These are phyloP conservation scores for Ceuthmochares aereus DNA, from an alignment of 2,113 vertebrate genomes.

Conservation along the genomic window DNA sequence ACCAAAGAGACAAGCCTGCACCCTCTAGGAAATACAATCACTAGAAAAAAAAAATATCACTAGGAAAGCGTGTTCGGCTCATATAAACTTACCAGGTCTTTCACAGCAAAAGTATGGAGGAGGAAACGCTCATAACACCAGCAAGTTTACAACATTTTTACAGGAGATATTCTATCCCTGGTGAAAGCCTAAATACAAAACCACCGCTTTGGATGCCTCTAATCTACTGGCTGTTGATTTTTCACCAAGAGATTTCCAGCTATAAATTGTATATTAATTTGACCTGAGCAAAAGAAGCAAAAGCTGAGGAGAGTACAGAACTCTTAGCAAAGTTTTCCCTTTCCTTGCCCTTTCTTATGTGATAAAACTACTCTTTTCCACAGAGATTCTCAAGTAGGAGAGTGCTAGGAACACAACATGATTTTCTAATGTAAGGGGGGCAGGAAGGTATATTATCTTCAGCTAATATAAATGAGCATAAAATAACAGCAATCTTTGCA, in stretches of 20 bases:
- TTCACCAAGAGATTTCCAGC: neutral
- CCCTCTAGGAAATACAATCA: neutral
- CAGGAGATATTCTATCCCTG: neutral
- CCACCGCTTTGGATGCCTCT: neutral
- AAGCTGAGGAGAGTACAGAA: neutral
- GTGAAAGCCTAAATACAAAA: slow-evolving; percentile 5
- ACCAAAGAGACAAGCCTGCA: neutral
- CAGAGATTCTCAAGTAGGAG: neutral
- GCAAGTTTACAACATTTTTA: neutral
- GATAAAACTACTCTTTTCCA: neutral
- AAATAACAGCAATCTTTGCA: neutral
- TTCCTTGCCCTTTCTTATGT: neutral
- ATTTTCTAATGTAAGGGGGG: neutral
- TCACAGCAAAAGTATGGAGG: neutral
- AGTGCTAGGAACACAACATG: neutral
- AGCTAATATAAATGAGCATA: neutral
- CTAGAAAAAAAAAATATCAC: neutral
- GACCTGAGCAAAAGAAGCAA: neutral
- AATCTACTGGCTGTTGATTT: neutral
- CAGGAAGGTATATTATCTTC: neutral
- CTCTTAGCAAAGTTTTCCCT: neutral
- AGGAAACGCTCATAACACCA: neutral
- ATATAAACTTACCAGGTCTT: neutral
- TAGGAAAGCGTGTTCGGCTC: neutral
- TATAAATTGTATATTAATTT: neutral